Percentiles rank a stretch among this genome's conserved stretches.
phyloP scores from a whole-genome alignment of 2,797 vertebrate species.

The Acanthurus leucopareius region DNA sequence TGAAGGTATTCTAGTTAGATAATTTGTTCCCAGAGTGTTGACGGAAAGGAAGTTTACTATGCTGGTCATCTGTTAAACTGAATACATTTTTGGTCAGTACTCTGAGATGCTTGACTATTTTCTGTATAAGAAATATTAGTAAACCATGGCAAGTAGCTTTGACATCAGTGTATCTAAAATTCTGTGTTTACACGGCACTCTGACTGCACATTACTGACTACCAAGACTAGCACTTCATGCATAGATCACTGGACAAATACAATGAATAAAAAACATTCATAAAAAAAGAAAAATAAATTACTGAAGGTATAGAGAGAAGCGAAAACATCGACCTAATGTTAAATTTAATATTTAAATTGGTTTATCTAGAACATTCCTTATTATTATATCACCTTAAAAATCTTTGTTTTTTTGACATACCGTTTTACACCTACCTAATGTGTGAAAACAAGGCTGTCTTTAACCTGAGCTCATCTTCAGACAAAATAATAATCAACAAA shows the following conservation, averaged over 20 bases:
- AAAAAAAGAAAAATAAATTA: neutral
- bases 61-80: neutral
- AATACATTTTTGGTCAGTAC: neutral
- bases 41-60: neutral
- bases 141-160: neutral
- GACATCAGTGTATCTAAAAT: neutral
- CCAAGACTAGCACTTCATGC: neutral
- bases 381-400: neutral
- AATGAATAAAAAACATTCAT: neutral
- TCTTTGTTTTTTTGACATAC: too few species aligned
- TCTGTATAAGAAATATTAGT: neutral
- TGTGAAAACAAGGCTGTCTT: too few species aligned
- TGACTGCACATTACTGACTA: neutral
- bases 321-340: too few species aligned
- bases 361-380: too few species aligned
- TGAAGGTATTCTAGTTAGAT: rapidly evolving
- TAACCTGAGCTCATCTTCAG: too few species aligned
- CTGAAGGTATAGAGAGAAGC: neutral
- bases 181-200: too few species aligned
- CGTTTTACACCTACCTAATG: too few species aligned
- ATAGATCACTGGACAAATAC: neutral
- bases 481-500: too few species aligned
- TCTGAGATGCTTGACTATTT: neutral
- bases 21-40: neutral
- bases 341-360: too few species aligned